Evolutionary conservation across 2,888 invertebrate species (phyloP).

Genomic region (Amiota minor): DNA sequence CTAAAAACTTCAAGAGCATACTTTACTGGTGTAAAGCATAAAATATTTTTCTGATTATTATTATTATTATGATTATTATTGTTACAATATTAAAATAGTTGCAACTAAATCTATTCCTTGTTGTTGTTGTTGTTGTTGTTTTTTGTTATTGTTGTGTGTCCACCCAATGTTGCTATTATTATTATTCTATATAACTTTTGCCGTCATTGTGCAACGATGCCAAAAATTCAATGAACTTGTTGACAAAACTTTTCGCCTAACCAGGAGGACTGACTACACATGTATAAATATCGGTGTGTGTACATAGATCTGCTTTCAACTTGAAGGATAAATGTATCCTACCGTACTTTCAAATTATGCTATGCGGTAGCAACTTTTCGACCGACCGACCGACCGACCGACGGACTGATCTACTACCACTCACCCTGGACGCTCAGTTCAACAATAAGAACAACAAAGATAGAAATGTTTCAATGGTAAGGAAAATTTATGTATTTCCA

Average conservation of each 20-base stretch:
- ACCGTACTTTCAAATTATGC: no score
- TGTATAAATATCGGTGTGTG: no score
- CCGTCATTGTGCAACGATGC: slow-evolving; percentile 26
- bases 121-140: neutral
- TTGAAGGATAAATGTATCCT: no score
- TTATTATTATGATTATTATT: slow-evolving; percentile 63
- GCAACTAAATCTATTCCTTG: slow-evolving; percentile 10
- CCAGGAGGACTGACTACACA: no score
- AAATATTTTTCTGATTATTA: slow-evolving; percentile 32
- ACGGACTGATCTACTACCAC: no score
- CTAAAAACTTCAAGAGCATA: neutral
- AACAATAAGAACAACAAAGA: no score
- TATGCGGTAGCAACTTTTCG: no score
- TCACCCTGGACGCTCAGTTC: no score
- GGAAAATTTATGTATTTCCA: neutral
- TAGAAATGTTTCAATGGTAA: neutral
- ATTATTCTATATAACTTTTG: no score
- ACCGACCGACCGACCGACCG: no score
- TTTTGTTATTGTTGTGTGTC: neutral
- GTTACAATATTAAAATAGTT: slow-evolving; percentile 55
- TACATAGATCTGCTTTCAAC: no score
- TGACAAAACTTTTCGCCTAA: slow-evolving; percentile 4
- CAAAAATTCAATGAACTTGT: slow-evolving; percentile 31
- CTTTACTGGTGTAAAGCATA: slow-evolving; percentile 5
- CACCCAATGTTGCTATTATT: slow-evolving; percentile 48